phyloP scores from a whole-genome alignment of 1,140 invertebrate genomes.

The Wasmannia auropunctata region DNA sequence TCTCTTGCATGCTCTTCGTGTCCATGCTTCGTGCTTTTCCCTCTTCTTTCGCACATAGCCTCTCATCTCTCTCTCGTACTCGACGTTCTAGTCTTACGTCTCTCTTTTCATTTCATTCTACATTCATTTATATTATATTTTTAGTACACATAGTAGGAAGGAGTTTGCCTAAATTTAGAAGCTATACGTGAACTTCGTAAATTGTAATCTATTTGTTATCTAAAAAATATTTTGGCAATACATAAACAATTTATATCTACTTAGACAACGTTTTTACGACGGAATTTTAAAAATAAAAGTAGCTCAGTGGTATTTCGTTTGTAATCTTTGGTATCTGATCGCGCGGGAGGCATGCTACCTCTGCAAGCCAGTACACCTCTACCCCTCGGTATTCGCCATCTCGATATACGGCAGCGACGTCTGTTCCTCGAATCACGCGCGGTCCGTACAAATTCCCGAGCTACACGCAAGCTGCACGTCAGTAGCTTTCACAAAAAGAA shows the following conservation, averaged over 20 bases:
- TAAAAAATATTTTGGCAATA: background rate
- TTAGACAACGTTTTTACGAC: constrained; percentile 32
- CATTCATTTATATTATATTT: constrained; percentile 1
- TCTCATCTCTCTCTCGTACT: background rate
- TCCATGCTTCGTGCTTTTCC: background rate
- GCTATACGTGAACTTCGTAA: background rate
- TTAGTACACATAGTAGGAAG: background rate
- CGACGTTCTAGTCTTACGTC: background rate
- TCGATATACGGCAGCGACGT: constrained; percentile 65
- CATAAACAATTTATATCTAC: constrained; percentile 11
- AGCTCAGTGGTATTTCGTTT: constrained; percentile 60
- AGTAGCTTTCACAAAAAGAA: constrained; percentile 46
- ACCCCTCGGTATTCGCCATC: constrained; percentile 59
- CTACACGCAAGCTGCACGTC: constrained; percentile 58
- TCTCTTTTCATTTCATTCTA: background rate
- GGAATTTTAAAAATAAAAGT: constrained; percentile 48
- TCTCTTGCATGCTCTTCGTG: background rate
- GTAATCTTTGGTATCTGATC: constrained; percentile 66
- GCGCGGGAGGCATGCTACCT: constrained; percentile 53
- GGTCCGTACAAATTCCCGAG: constrained; percentile 67
- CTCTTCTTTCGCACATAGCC: background rate
- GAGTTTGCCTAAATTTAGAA: background rate
- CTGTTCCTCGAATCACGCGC: constrained; percentile 70
- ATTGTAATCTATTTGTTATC: constrained; percentile 22
- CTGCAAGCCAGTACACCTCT: constrained; percentile 24